Evolutionary conservation across 2,113 vertebrate genomes (phyloP).

Genomic region (Jacana jacana): DNA sequence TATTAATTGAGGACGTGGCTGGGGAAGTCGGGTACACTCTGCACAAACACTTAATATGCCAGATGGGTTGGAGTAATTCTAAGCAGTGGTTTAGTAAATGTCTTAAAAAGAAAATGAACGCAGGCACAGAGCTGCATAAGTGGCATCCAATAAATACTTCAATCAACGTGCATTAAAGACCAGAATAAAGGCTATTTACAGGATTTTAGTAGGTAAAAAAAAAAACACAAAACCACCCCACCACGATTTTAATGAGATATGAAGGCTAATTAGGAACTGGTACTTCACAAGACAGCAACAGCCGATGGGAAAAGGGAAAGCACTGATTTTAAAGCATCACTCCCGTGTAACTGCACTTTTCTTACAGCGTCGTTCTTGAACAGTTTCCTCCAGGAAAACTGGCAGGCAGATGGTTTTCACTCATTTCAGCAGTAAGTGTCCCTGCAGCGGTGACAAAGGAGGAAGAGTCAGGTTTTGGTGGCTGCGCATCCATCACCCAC

Average conservation of each 20-base stretch:
- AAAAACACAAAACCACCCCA: not conserved
- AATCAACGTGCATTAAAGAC: slow-evolving; percentile 41
- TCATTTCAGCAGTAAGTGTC: not conserved
- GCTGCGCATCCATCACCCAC: not conserved
- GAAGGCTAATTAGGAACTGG: slow-evolving; percentile 41
- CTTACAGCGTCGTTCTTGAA: not conserved
- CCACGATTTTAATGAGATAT: slow-evolving; percentile 28
- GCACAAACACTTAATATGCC: slow-evolving; percentile 33
- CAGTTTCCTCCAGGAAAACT: not conserved
- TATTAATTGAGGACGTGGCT: slow-evolving; percentile 44
- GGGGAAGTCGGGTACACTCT: slow-evolving; percentile 25
- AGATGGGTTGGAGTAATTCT: slow-evolving; percentile 46
- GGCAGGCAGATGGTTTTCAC: not conserved
- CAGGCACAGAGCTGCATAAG: slow-evolving; percentile 42
- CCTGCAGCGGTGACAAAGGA: not conserved
- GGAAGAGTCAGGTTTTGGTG: not conserved
- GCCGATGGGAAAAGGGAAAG: not conserved
- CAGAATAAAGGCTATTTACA: slow-evolving; percentile 40
- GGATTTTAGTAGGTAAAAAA: slow-evolving; percentile 25
- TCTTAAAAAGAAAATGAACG: slow-evolving; percentile 30
- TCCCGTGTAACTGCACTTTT: not conserved
- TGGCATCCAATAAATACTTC: slow-evolving; percentile 51
- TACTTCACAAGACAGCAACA: not conserved
- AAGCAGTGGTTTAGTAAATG: slow-evolving; percentile 24
- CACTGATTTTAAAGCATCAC: not conserved